Conservation (phyloP, 2,888 invertebrate species). For the Catocala sponsa region DNA sequence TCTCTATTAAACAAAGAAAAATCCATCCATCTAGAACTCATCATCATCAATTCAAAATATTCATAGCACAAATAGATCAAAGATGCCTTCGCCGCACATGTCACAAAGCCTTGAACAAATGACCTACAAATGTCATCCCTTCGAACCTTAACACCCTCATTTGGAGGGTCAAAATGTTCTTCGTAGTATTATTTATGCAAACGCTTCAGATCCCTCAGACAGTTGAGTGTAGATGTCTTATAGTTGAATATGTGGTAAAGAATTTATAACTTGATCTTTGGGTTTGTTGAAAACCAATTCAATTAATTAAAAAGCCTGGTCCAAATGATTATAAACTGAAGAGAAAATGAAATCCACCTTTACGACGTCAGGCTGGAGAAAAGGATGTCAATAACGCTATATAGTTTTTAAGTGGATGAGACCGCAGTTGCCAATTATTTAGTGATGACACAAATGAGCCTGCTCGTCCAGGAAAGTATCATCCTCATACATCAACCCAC, state of each 20-base stretch:
- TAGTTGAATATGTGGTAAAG: conserved; percentile 7
- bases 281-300: conserved; percentile 1
- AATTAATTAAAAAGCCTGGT: not conserved
- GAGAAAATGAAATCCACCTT: too few relatives aligned
- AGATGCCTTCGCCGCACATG: conserved; percentile 20
- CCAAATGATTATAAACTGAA: not conserved
- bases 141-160: conserved; percentile 43
- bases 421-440: too few relatives aligned
- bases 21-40: not conserved
- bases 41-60: conserved; percentile 8
- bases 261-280: conserved; percentile 11
- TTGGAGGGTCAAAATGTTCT: conserved; percentile 42
- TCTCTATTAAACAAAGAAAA: not conserved
- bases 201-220: conserved; percentile 25
- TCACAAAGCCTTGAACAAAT: conserved; percentile 34
- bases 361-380: too few relatives aligned
- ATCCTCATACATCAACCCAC: too few relatives aligned
- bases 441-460: too few relatives aligned
- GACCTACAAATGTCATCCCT: conserved; percentile 39
- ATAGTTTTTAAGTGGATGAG: too few relatives aligned
- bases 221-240: conserved; percentile 11
- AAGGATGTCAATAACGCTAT: too few relatives aligned
- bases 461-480: too few relatives aligned
- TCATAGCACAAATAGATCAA: conserved; percentile 15
- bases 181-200: conserved; percentile 47